These are phyloP conservation scores for Syngnathus scovelli DNA, from an alignment of 2,113 vertebrate genomes.

Conservation along the genomic window DNA sequence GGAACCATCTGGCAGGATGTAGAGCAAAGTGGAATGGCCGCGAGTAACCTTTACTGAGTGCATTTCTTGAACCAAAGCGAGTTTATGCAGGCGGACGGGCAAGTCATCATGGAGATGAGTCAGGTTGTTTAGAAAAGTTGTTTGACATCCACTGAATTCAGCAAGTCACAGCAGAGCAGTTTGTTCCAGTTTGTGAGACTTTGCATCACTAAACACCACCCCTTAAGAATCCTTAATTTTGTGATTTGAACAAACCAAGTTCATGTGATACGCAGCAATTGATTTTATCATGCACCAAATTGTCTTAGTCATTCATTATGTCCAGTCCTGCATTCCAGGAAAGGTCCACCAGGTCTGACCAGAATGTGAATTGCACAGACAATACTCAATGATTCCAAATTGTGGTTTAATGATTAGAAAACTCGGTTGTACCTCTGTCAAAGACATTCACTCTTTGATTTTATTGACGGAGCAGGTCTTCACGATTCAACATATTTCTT, in stretches of 20 bases:
- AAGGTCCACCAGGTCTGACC: background rate
- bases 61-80: background rate
- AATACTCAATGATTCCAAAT: background rate
- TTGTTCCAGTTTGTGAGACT: background rate
- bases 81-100: background rate
- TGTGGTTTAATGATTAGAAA: background rate
- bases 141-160: constrained; percentile 39
- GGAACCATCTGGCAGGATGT: constrained; percentile 14
- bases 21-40: constrained; percentile 47
- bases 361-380: background rate
- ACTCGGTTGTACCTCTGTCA: background rate
- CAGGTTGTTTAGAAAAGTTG: constrained; percentile 23
- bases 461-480: background rate
- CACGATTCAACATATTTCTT: background rate
- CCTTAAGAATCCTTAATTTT: background rate
- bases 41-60: constrained; percentile 44
- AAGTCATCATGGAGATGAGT: constrained; percentile 22
- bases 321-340: background rate
- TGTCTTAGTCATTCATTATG: background rate
- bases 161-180: constrained; percentile 25
- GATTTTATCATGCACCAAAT: background rate
- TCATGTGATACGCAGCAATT: background rate
- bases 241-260: background rate
- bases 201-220: background rate
- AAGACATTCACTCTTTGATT: background rate